A percentile compares a stretch with the other conserved stretches of the same genome.
Evolutionary conservation across 2,113 vertebrate genomes (phyloP).

Genomic region (Emydocephalus ijimae): DNA sequence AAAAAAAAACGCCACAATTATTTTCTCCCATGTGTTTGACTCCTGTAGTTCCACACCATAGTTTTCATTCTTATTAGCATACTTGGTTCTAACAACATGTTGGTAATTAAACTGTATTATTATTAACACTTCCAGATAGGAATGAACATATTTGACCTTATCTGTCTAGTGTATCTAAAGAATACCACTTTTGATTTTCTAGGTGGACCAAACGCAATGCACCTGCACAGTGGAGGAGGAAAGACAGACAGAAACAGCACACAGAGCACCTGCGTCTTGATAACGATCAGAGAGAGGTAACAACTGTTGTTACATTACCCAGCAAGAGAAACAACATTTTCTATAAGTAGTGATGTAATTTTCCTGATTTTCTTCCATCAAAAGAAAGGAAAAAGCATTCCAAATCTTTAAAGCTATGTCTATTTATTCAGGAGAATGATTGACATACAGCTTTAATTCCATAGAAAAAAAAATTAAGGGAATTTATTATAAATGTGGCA

Average conservation of each 20-base stretch:
- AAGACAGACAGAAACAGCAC: constrained; percentile 94
- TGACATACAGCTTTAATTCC: neutral
- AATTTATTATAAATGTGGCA: neutral
- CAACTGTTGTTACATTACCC: constrained; percentile 28
- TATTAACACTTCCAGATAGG: neutral
- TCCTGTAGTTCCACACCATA: neutral
- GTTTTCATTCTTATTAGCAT: neutral
- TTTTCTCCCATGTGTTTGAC: neutral
- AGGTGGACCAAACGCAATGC: constrained; percentile 97
- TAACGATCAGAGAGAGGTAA: constrained; percentile 97
- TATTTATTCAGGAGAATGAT: neutral
- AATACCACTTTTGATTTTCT: constrained; percentile 18
- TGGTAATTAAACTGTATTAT: neutral
- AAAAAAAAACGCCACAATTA: neutral
- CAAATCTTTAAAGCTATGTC: neutral
- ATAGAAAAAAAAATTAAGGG: neutral
- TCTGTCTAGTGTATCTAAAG: neutral
- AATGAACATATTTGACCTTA: neutral
- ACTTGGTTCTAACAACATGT: neutral
- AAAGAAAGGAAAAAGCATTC: neutral
- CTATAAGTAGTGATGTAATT: constrained; percentile 9
- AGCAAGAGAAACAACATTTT: neutral
- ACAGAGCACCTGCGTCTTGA: constrained; percentile 94
- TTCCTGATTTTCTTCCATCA: neutral
- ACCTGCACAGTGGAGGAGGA: constrained; percentile 92